Percentiles rank a stretch among this genome's conserved stretches.
phyloP scores from a whole-genome alignment of 2,888 invertebrate genomes.

The Ennomos fuscantarius region DNA sequence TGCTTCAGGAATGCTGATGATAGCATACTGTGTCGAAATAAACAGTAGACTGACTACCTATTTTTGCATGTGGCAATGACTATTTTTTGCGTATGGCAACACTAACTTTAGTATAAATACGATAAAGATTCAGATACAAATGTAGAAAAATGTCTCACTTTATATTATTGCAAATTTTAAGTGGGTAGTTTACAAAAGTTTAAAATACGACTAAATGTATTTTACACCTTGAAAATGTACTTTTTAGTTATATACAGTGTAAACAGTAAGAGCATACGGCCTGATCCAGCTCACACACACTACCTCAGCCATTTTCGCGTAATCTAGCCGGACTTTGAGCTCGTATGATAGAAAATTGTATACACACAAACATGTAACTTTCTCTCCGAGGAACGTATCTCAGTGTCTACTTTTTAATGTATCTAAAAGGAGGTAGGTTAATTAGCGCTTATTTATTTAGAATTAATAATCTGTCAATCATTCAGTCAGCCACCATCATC shows the following conservation, averaged over 20 bases:
- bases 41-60: constrained; percentile 46
- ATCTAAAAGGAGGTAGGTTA: constrained; percentile 25
- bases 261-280: constrained; percentile 4
- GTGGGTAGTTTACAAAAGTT: constrained; percentile 11
- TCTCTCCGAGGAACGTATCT: too few relatives aligned
- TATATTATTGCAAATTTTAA: constrained; percentile 4
- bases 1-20: constrained; percentile 64
- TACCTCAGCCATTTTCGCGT: too few relatives aligned
- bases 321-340: too few relatives aligned
- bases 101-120: constrained; percentile 24
- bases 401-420: neutral
- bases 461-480: constrained; percentile 6
- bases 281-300: neutral
- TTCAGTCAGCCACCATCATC: constrained; percentile 34
- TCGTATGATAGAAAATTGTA: too few relatives aligned
- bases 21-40: constrained; percentile 52
- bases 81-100: constrained; percentile 30
- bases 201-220: constrained; percentile 12
- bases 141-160: constrained; percentile 25
- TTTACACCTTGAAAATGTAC: neutral
- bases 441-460: constrained; percentile 8
- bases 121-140: constrained; percentile 24
- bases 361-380: too few relatives aligned
- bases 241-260: neutral
- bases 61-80: constrained; percentile 17